These are phyloP conservation scores for Aphrophora alni DNA, from an alignment of 2,888 invertebrate species.

Conservation along the genomic window DNA sequence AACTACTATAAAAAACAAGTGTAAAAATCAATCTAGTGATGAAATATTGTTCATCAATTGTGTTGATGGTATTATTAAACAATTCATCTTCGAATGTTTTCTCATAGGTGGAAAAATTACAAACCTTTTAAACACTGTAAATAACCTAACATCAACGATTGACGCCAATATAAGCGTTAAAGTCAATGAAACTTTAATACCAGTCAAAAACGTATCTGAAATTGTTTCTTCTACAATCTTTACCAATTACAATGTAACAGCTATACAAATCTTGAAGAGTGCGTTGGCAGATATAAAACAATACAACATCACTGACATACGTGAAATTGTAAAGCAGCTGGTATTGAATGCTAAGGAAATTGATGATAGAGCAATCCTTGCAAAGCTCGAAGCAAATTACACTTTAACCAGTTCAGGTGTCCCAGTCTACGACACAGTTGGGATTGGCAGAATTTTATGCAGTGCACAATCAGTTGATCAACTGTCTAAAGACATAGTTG, in stretches of 20 bases:
- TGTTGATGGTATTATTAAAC: neutral
- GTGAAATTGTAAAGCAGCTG: neutral
- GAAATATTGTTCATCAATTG: neutral
- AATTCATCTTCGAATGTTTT: neutral
- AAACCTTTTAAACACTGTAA: neutral
- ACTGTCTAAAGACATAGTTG: neutral
- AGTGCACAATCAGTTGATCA: neutral
- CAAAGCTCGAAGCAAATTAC: neutral
- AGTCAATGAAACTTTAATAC: neutral
- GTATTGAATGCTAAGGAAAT: neutral
- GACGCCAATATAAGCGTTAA: neutral
- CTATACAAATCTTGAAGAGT: neutral
- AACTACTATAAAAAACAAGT: neutral
- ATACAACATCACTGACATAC: neutral
- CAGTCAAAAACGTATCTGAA: neutral
- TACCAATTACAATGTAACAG: neutral
- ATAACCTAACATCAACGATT: neutral
- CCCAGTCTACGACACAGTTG: neutral
- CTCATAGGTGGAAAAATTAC: neutral
- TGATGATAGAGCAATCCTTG: neutral
- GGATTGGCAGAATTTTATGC: neutral
- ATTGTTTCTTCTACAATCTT: neutral
- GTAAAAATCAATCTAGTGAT: neutral
- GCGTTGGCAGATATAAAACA: neutral
- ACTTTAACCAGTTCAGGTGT: neutral